Conservation (phyloP, 2,888 invertebrate species). For the Taenaris catops region DNA sequence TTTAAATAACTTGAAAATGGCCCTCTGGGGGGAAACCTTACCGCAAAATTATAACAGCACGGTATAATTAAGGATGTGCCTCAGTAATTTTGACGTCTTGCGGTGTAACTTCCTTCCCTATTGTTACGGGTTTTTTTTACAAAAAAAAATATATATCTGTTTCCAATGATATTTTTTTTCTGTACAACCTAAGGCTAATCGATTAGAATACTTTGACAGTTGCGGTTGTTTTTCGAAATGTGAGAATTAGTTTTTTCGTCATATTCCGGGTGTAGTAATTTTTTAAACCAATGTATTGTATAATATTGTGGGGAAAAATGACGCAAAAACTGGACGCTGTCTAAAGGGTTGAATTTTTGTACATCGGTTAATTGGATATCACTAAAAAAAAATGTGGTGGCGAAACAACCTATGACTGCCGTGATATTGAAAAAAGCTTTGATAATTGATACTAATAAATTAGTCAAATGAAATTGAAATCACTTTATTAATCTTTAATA, state of each 20-base stretch:
- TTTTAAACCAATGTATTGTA: too few relatives aligned
- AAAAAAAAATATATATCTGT: too few relatives aligned
- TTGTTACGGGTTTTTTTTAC: slow-evolving; percentile 48
- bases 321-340: too few relatives aligned
- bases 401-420: too few relatives aligned
- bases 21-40: slow-evolving; percentile 24
- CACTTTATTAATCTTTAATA: too few relatives aligned
- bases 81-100: slow-evolving; percentile 61
- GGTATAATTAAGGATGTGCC: slow-evolving; percentile 67
- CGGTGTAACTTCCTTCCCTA: slow-evolving; percentile 70
- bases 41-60: slow-evolving; percentile 67
- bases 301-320: too few relatives aligned
- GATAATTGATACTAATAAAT: too few relatives aligned
- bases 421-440: too few relatives aligned
- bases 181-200: slow-evolving; percentile 61
- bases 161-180: slow-evolving; percentile 32
- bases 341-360: too few relatives aligned
- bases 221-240: slow-evolving; percentile 55
- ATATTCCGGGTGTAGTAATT: slow-evolving; percentile 30
- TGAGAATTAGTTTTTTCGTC: slow-evolving; percentile 42
- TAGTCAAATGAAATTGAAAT: too few relatives aligned
- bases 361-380: too few relatives aligned
- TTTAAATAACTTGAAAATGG: slow-evolving; percentile 31
- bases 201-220: slow-evolving; percentile 71
- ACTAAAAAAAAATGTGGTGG: too few relatives aligned